Percentiles rank a stretch among this genome's conserved stretches.
Conservation (phyloP, 2,888 invertebrate genomes). For the Netelia melanura region DNA sequence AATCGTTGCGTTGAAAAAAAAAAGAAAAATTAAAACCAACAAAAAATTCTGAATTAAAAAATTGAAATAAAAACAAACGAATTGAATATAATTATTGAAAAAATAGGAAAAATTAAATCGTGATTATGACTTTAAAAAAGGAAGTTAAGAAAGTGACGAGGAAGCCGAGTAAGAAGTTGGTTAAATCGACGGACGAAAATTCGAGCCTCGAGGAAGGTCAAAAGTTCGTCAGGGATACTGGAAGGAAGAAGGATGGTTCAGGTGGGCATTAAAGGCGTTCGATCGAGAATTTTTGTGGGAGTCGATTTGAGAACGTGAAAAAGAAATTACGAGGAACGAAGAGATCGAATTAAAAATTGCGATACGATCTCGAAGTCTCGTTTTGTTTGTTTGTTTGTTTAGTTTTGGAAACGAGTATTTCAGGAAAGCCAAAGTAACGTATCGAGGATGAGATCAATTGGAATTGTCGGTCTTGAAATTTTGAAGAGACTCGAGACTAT, state of each 20-base stretch:
- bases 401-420: too few species aligned
- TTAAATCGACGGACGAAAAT: constrained; percentile 61
- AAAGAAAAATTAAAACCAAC: neutral
- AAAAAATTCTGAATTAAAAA: neutral
- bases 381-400: too few species aligned
- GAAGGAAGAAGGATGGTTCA: constrained; percentile 65
- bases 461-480: neutral
- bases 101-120: neutral
- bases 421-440: too few species aligned
- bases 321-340: neutral
- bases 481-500: constrained; percentile 9
- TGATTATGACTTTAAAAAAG: constrained; percentile 76
- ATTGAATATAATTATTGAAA: constrained; percentile 8
- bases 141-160: constrained; percentile 73
- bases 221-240: constrained; percentile 62
- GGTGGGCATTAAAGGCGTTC: constrained; percentile 69
- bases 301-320: neutral
- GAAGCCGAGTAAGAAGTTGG: constrained; percentile 69
- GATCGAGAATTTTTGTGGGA: neutral
- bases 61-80: neutral
- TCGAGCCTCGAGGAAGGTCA: constrained; percentile 63
- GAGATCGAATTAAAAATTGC: neutral
- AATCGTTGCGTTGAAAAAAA: neutral
- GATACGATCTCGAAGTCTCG: too few species aligned
- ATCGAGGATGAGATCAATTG: neutral